Evolutionary conservation across 2,888 invertebrate species (phyloP), one percentile per base, ranked within the genome.

Genomic region (Ceraclea dissimilis): DNA sequence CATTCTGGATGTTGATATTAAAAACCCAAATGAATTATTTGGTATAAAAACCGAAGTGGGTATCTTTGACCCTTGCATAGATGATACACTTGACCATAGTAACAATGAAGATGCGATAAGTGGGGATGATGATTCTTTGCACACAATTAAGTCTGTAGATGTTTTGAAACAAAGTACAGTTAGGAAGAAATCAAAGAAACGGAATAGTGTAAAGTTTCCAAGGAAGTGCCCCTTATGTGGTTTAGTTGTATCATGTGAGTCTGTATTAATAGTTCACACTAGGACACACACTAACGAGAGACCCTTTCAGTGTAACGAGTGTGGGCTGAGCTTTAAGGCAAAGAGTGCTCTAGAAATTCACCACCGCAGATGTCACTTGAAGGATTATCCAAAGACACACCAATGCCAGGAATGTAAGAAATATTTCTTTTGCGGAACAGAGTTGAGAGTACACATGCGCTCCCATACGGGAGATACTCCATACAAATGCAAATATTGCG

Each of bases 401-500:
- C 54, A 51, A 2, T 62, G 62, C 16, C 54, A 58, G 34, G 48
- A 48, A 10, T 62, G 62, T 43, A 56, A 56, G 1, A 56, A 50
- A 26, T 46, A 49, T n/a, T 62, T 62, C 33, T 52, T 49, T n/a
- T 17, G 56, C n/a, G 54, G 47, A 10, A 60, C 52, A 44, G 60
- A 62, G n/a, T 31, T 59, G 16, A 44, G 43, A 2, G 51, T 57
- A 13, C 62, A 62, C 43, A 52, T 54, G 51, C 46, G 62, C 21
- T 6, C 49, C 2, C 62, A 62, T 19, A 60, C 58, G 2, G 57
- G 57, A 16, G 62, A 62, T 16, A 60, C 58, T 2, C 60, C 62
- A 4, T 60, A 56, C 22, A 19, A 65, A 1, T 78, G 78, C 61
- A 65, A 70, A 0, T 71, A 65, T 51, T 78, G 78, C 50, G 63